A percentile compares a stretch with the other conserved stretches of the same genome.
These are phyloP conservation scores for Digitonthophagus gazella DNA, from an alignment of 2,888 invertebrate genomes.

Conservation along the genomic window DNA sequence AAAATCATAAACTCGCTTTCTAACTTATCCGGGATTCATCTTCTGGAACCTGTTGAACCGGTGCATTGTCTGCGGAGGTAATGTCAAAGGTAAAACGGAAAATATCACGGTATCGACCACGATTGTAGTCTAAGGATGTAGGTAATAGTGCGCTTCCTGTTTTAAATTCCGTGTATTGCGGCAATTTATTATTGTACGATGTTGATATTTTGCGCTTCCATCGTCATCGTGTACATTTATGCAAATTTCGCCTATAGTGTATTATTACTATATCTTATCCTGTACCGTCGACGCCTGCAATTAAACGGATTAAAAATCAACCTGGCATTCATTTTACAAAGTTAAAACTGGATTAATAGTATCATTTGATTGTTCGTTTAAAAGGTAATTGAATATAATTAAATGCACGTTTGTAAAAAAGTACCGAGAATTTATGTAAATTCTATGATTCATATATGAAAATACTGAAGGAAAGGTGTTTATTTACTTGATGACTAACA, in stretches of 20 bases:
- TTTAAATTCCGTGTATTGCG: conserved; percentile 30
- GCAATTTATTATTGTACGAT: conserved; percentile 3
- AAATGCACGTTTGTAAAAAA: no score
- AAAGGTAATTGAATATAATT: no score
- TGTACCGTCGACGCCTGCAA: not conserved
- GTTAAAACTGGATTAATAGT: no score
- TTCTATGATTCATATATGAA: not conserved
- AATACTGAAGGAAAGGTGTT: not conserved
- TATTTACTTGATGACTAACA: not conserved
- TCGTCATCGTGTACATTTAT: not conserved
- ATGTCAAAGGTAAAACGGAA: conserved; percentile 26
- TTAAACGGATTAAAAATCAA: not conserved
- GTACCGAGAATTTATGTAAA: not conserved
- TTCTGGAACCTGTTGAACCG: not conserved
- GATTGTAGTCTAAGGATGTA: conserved; percentile 28
- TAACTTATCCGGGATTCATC: not conserved
- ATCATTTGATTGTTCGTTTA: no score
- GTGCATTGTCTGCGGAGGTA: not conserved
- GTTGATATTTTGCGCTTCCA: not conserved
- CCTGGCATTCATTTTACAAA: no score
- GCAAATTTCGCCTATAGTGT: not conserved
- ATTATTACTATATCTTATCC: not conserved
- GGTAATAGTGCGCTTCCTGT: conserved; percentile 31
- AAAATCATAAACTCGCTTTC: not conserved
- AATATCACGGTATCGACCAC: conserved; percentile 16